Conservation (phyloP, 2,888 invertebrate species). For the Meghimatium bilineatum region DNA sequence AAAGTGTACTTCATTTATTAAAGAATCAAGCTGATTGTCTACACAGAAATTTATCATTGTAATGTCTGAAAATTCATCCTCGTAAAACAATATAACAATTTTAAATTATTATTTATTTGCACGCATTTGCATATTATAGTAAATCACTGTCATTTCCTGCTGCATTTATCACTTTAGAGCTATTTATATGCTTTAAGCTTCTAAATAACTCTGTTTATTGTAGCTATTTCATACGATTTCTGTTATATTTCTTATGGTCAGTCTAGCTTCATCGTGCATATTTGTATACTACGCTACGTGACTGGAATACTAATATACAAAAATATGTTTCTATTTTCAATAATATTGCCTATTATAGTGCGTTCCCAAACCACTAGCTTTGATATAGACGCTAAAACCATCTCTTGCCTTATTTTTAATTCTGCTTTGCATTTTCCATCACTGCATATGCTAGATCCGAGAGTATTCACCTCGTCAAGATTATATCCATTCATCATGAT, state of each 20-base stretch:
- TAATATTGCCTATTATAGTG: too few species aligned
- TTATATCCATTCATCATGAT: too few species aligned
- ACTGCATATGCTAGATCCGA: too few species aligned
- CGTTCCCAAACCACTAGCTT: too few species aligned
- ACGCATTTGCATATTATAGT: not conserved
- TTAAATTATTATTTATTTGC: not conserved
- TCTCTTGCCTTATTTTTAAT: too few species aligned
- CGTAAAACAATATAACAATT: not conserved
- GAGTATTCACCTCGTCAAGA: too few species aligned
- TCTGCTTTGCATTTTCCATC: too few species aligned
- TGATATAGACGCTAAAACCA: too few species aligned
- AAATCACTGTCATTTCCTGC: not conserved
- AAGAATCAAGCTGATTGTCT: not conserved
- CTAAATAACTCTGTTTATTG: not conserved
- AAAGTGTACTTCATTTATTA: not conserved
- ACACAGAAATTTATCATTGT: not conserved
- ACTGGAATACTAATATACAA: not conserved
- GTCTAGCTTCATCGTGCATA: not conserved
- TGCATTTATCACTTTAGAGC: not conserved
- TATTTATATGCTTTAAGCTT: not conserved
- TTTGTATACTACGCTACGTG: not conserved
- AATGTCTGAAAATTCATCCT: not conserved
- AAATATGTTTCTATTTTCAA: too few species aligned
- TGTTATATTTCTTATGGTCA: not conserved
- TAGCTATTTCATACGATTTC: not conserved